These are phyloP conservation scores for Mormyrus lacerda DNA, from an alignment of 2,113 vertebrate species.

Conservation along the genomic window DNA sequence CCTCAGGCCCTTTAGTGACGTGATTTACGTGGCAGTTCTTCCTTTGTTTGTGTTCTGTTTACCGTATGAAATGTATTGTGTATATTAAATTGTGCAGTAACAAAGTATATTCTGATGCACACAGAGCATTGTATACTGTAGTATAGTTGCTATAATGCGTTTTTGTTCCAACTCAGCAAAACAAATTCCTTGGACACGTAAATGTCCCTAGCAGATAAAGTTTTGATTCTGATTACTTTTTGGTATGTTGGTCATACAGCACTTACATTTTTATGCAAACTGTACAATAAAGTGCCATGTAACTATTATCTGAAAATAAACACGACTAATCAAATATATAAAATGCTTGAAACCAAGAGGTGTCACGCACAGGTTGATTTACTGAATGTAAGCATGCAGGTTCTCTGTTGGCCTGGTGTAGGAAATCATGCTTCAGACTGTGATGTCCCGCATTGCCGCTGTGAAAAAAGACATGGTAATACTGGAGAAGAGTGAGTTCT, in stretches of 20 bases:
- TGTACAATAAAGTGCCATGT: neutral
- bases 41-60: neutral
- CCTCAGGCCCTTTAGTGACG: neutral
- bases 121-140: neutral
- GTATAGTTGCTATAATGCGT: neutral
- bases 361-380: neutral
- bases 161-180: neutral
- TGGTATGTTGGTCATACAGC: neutral
- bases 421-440: conserved; percentile 89
- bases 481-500: conserved; percentile 96
- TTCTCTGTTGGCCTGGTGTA: conserved; percentile 39
- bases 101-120: neutral
- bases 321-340: neutral
- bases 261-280: neutral
- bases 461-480: conserved; percentile 98
- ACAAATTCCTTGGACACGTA: neutral
- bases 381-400: neutral
- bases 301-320: neutral
- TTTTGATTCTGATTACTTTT: neutral
- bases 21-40: neutral
- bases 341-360: neutral
- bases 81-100: neutral
- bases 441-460: conserved; percentile 83
- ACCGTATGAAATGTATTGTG: neutral
- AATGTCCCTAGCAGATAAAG: neutral